Evolutionary conservation across 1,140 invertebrate species (phyloP), one percentile per base, ranked within the genome.

Genomic region (Dufourea novaeangliae): DNA sequence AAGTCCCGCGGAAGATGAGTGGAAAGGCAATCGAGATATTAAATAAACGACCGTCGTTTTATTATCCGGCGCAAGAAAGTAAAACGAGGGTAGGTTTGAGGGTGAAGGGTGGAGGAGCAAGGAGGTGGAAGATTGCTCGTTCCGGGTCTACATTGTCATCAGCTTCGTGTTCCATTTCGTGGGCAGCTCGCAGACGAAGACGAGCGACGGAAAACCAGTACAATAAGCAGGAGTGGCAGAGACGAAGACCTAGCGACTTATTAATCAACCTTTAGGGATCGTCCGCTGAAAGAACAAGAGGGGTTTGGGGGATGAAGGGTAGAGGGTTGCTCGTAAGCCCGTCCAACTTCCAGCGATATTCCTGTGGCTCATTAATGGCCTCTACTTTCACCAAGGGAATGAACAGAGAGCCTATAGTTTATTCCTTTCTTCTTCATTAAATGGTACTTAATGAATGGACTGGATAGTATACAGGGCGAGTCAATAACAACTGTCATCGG

Each of bases 261-360:
- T 76, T 76, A 76, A 76, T 76, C 74, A 76, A 76, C 64, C 74
- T 61, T 61, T 25, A 61, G 41, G 41, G 63, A 61, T 61, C 27
- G 64, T 61, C 39, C 17, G 46, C 17, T 56, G 25, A 32, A 56
- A 56, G 71, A 66, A 66, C 32, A 32, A 57, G 52, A 27, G n/a
- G 11, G 27, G 56, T 14, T 12, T 0, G 32, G 22, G 27, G 41
- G 17, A 22, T 12, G 8, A 29, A 12, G 29, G 25, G 39, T 59
- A 50, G 27, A 72, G 71, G 20, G 25, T 64, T 56, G n/a, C 32
- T 20, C 17, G 22, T 22, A 39, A 64, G 25, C 22, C 27, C 25
- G 22, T 64, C 37, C 52, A 44, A 67, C 46, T 67, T 72, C 39
- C 57, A n/a, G 37, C 70, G 41, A 72, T 62, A 50, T 50, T 62